A percentile compares a stretch with the other conserved stretches of the same genome.
Conservation (phyloP, 1,140 invertebrate species). For the Zaprionus inermis region DNA sequence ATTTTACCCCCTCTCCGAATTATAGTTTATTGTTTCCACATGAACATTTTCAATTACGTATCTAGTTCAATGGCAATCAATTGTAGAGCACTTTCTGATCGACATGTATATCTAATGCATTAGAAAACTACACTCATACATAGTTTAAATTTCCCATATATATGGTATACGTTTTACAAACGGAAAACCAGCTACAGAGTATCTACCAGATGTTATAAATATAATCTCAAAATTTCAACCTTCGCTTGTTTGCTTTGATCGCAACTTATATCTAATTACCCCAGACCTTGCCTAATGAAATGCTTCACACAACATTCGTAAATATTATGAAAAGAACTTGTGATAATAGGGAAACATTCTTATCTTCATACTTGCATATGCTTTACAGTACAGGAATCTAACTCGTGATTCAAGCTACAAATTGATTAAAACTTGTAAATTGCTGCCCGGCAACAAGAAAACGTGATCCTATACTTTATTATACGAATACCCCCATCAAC, state of each 20-base stretch:
- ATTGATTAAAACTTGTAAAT: conserved; percentile 16
- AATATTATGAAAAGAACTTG: conserved; percentile 26
- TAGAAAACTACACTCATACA: neutral
- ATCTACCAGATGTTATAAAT: neutral
- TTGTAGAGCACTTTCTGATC: neutral
- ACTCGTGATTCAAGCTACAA: conserved; percentile 27
- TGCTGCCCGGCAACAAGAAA: conserved; percentile 14
- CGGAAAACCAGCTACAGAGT: too few species aligned
- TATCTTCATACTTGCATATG: conserved; percentile 17
- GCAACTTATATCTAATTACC: conserved; percentile 7
- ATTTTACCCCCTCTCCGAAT: neutral
- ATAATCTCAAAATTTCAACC: neutral
- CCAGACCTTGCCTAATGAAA: conserved; percentile 34
- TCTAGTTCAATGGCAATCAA: conserved; percentile 5
- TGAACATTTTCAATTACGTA: neutral
- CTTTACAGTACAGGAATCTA: neutral
- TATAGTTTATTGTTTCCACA: conserved; percentile 21
- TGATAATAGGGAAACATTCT: conserved; percentile 32
- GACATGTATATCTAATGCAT: neutral
- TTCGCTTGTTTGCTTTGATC: neutral
- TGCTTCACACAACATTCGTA: neutral
- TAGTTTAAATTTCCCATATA: too few species aligned
- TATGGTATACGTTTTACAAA: too few species aligned
- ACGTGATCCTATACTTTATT: conserved; percentile 9
- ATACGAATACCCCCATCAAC: neutral